Conservation (phyloP, 2,888 invertebrate genomes). For the Baronia brevicornis region DNA sequence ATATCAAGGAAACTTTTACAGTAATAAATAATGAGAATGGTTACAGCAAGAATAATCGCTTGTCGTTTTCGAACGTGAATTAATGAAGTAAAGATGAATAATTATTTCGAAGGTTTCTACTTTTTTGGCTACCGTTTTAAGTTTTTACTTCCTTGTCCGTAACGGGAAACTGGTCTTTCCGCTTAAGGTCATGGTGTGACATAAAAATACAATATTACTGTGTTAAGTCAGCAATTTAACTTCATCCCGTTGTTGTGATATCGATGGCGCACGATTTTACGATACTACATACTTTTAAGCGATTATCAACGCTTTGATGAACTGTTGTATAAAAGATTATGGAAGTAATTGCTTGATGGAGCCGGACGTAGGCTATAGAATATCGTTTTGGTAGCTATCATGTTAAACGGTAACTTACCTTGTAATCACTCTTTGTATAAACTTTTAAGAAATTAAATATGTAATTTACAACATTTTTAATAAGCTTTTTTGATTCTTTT, state of each 20-base stretch:
- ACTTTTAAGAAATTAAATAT: too few species aligned
- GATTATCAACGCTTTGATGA: conserved; percentile 3
- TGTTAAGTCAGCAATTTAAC: conserved; percentile 40
- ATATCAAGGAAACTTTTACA: too few species aligned
- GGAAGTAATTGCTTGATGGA: conserved; percentile 2
- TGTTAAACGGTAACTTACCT: too few species aligned
- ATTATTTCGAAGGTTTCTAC: conserved; percentile 43
- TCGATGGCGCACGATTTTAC: conserved; percentile 13
- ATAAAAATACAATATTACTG: conserved; percentile 41
- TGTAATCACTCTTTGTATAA: too few species aligned
- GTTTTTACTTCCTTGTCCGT: conserved; percentile 45
- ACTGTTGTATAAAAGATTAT: conserved; percentile 5
- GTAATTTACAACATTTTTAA: too few species aligned
- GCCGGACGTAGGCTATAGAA: conserved; percentile 1
- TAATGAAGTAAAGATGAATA: too few species aligned
- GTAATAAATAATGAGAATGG: too few species aligned
- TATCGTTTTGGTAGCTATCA: conserved; percentile 1
- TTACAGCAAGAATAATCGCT: too few species aligned
- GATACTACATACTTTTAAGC: conserved; percentile 7
- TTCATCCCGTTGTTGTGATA: conserved; percentile 24
- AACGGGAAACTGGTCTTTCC: conserved; percentile 48
- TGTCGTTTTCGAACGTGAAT: too few species aligned
- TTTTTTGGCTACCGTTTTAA: conserved; percentile 48
- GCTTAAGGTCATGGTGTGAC: conserved; percentile 30
- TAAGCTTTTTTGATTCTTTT: too few species aligned